Evolutionary conservation across 1,140 invertebrate genomes (phyloP), one percentile per base, ranked within the genome.

Genomic region (Brachionus paranguensis): DNA sequence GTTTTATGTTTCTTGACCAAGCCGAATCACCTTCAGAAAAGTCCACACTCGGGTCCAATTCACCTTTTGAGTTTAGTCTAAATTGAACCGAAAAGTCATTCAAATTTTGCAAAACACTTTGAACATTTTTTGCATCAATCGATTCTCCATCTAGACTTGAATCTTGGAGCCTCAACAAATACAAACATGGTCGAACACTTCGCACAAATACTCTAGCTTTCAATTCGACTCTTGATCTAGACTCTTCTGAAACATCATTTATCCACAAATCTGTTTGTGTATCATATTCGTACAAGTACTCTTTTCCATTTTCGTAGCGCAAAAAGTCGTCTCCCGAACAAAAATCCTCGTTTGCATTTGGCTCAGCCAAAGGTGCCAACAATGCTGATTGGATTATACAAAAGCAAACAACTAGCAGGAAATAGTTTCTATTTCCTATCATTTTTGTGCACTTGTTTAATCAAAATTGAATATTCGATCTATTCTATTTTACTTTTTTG

Each of bases 161-260:
- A 47, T 47, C 53, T 81, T 60, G 17, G 8, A 81, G 33, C 29
- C 78, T 41, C 53, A 81, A 81, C 37, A 81, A 60, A 45, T 64
- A 81, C n/a, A 68, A 81, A 64, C 78, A 81, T 41, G 53, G 53
- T 68, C 12, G 2, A 11, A 81, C 53, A 81, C 78, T 60, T 8
- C 53, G 17, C 8, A 81, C 78, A 43, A 45, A 60, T 68, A 81
- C 55, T 64, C 60, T 37, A n/a, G 78, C 64, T 43, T 81, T 60
- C 33, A 81, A 47, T 64, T 81, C 53, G 17, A 68, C 78, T 41
- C 3, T 45, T 60, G 53, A 64, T 24, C 24, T 81, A 27, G 64
- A 68, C 33, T 81, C 78, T 60, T 81, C 53, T 12, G 78, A 81
- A 45, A 68, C 78, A 81, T 81, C 78, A 45, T 81, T 81, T 81